Conservation (phyloP, 2,888 invertebrate genomes). For the Pyrgus malvae region DNA sequence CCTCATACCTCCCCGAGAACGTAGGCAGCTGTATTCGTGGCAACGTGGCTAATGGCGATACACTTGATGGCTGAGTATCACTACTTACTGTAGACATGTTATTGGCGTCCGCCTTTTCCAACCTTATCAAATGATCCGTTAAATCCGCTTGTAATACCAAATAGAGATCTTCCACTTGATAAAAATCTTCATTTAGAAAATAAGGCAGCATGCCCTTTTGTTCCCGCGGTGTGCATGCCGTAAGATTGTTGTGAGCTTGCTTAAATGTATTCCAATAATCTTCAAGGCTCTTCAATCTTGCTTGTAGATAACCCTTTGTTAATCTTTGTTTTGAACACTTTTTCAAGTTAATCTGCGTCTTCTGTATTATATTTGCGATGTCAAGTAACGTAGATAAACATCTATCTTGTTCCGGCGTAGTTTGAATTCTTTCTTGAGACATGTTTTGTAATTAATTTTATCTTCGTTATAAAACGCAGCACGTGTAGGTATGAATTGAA, state of each 20-base stretch:
- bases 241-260: not conserved
- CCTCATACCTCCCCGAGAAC: slow-evolving; percentile 26
- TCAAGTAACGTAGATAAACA: not conserved
- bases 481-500: not conserved
- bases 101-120: not conserved
- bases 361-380: slow-evolving; percentile 4
- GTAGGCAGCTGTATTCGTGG: slow-evolving; percentile 25
- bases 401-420: slow-evolving; percentile 1
- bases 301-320: not conserved
- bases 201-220: not conserved
- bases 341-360: not conserved
- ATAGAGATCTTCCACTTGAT: not conserved
- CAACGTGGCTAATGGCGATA: slow-evolving; percentile 1
- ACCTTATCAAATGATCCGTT: not conserved
- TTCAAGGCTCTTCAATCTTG: not conserved
- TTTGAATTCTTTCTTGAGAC: slow-evolving; percentile 4
- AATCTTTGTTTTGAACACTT: not conserved
- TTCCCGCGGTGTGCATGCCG: not conserved
- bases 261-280: slow-evolving; percentile 2
- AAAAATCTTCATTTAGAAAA: not conserved
- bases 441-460: not conserved
- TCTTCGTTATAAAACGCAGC: not conserved
- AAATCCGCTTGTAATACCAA: not conserved
- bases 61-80: not conserved
- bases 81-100: slow-evolving; percentile 7